Conservation (phyloP, 2,888 invertebrate genomes). For the Drosophila kambysellisi region DNA sequence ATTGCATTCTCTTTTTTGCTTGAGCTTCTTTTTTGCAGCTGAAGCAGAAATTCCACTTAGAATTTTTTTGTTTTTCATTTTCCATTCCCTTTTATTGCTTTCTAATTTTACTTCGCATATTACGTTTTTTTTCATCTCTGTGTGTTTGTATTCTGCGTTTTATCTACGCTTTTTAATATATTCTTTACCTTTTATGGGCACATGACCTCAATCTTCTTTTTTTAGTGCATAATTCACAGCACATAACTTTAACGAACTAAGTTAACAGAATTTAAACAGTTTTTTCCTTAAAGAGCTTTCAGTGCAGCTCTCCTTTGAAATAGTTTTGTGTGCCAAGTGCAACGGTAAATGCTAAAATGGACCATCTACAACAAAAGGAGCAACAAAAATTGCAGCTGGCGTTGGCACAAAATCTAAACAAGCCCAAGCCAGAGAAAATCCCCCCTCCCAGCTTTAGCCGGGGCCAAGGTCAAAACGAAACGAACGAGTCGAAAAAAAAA, state of each 20-base stretch:
- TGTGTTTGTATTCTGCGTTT: not conserved
- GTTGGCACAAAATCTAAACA: conserved; percentile 58
- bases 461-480: conserved; percentile 54
- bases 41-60: not conserved
- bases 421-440: conserved; percentile 40
- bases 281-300: conserved; percentile 31
- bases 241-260: not conserved
- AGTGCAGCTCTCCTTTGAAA: conserved; percentile 15
- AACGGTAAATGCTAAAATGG: conserved; percentile 47
- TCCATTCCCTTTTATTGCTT: not conserved
- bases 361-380: conserved; percentile 37
- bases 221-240: not conserved
- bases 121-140: not conserved
- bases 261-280: conserved; percentile 14
- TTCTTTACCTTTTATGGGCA: not conserved
- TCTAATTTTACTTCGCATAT: not conserved
- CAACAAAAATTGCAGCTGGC: conserved; percentile 47
- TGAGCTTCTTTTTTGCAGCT: not conserved
- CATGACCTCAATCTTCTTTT: not conserved
- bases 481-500: conserved; percentile 44
- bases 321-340: conserved; percentile 62
- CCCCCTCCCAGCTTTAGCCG: conserved; percentile 17
- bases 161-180: not conserved
- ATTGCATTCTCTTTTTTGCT: not conserved
- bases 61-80: not conserved